Evolutionary conservation across 1,140 invertebrate genomes (phyloP).

Genomic region (Caenorhabditis tropicalis): DNA sequence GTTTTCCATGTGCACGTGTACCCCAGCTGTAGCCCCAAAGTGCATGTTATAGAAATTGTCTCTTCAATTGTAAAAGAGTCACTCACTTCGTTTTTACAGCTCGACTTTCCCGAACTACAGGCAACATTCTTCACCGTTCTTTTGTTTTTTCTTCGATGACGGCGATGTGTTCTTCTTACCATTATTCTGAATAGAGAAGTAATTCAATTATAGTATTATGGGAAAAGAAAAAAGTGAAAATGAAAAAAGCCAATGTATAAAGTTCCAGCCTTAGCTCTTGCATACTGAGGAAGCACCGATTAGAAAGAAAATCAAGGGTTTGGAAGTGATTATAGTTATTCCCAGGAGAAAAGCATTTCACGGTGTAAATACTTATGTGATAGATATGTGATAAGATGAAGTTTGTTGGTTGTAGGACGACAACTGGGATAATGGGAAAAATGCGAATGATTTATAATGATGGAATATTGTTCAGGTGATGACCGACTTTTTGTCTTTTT

Average conservation of each 20-base stretch:
- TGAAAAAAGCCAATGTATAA: too few relatives aligned
- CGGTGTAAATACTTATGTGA: constrained; percentile 7
- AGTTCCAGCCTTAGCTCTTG: too few relatives aligned
- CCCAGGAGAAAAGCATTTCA: background rate
- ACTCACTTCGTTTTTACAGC: background rate
- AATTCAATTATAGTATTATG: too few relatives aligned
- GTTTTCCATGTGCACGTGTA: too few relatives aligned
- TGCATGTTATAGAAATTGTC: background rate
- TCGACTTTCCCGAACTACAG: background rate
- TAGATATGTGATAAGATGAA: background rate
- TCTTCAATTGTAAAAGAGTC: background rate
- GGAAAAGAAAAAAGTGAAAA: too few relatives aligned
- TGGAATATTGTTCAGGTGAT: background rate
- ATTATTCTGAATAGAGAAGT: background rate
- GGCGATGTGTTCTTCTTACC: background rate
- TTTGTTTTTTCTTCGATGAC: background rate
- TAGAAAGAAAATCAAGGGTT: background rate
- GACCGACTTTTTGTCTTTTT: too few relatives aligned
- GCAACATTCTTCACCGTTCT: background rate
- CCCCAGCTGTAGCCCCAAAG: too few relatives aligned
- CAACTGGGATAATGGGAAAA: background rate
- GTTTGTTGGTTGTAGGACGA: background rate
- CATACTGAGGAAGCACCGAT: too few relatives aligned
- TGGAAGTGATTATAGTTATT: background rate
- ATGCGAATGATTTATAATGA: background rate